Evolutionary conservation across 2,888 invertebrate genomes (phyloP).

Genomic region (Dynastes tityus): DNA sequence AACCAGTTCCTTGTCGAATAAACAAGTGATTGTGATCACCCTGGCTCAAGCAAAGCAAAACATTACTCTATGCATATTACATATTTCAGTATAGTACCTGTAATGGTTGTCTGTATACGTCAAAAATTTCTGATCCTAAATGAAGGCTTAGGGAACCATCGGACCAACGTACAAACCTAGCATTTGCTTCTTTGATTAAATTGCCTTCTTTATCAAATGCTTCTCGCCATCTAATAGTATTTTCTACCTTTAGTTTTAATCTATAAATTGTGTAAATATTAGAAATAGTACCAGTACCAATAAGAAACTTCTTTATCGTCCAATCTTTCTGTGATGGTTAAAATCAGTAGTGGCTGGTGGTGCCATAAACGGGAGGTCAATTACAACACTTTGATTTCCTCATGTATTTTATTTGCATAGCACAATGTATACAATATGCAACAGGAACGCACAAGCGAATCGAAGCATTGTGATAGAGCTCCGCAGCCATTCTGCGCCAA

Average conservation of each 20-base stretch:
- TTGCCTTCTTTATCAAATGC: constrained; percentile 87
- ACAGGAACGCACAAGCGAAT: no score
- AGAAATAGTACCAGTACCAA: no score
- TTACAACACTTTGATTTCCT: no score
- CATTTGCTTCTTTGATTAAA: constrained; percentile 91
- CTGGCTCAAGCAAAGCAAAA: constrained; percentile 65
- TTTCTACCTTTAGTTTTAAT: constrained; percentile 94
- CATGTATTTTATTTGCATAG: no score
- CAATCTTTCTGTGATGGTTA: no score
- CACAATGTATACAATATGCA: no score
- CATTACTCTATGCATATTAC: not conserved
- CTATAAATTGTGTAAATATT: constrained; percentile 69
- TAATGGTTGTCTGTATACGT: constrained; percentile 94
- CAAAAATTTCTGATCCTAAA: constrained; percentile 97
- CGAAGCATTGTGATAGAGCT: no score
- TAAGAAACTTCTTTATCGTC: no score
- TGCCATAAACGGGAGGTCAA: no score
- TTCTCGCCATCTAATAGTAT: constrained; percentile 96
- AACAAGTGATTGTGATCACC: constrained; percentile 98
- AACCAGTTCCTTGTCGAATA: constrained; percentile 97
- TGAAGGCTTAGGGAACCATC: constrained; percentile 98
- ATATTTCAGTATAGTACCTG: constrained; percentile 73
- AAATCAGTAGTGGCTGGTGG: no score
- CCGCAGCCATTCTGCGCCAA: no score
- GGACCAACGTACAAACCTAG: constrained; percentile 96